phyloP scores from a whole-genome alignment of 2,113 vertebrate genomes.

The Salvelinus namaycush region DNA sequence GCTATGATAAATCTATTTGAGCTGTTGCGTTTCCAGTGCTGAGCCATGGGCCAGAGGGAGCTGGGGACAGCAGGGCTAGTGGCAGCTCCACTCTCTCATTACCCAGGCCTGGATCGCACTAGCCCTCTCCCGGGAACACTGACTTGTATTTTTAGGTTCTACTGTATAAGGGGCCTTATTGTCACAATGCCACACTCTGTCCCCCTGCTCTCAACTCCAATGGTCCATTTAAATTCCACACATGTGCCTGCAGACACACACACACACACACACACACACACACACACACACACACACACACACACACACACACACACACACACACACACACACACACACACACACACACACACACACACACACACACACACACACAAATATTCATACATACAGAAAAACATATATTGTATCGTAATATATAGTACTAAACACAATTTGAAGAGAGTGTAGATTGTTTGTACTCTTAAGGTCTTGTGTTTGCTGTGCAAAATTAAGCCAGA shows the following conservation, averaged over 20 bases:
- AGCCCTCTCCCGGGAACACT: slow-evolving; percentile 67
- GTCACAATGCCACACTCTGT: slow-evolving; percentile 62
- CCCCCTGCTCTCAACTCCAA: slow-evolving; percentile 45
- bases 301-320: slow-evolving; percentile 16
- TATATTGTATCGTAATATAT: too few species aligned
- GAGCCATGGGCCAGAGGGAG: slow-evolving; percentile 67
- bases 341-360: not conserved
- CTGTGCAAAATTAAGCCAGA: slow-evolving; percentile 21
- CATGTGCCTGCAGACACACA: slow-evolving; percentile 9
- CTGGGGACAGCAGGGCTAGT: slow-evolving; percentile 63
- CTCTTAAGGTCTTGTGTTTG: slow-evolving; percentile 1
- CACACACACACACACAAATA: not conserved
- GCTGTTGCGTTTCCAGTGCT: slow-evolving; percentile 60
- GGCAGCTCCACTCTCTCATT: slow-evolving; percentile 75
- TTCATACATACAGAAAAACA: not conserved
- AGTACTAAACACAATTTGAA: too few species aligned
- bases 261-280: slow-evolving; percentile 10
- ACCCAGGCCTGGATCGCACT: slow-evolving; percentile 68
- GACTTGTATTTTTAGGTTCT: slow-evolving; percentile 75
- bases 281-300: not conserved
- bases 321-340: not conserved
- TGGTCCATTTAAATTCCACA: slow-evolving; percentile 42
- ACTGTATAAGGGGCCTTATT: slow-evolving; percentile 49
- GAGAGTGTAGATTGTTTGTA: not conserved
- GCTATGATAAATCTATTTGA: slow-evolving; percentile 76